Evolutionary conservation across 2,888 invertebrate genomes (phyloP).

Genomic region (Apantesis nais): DNA sequence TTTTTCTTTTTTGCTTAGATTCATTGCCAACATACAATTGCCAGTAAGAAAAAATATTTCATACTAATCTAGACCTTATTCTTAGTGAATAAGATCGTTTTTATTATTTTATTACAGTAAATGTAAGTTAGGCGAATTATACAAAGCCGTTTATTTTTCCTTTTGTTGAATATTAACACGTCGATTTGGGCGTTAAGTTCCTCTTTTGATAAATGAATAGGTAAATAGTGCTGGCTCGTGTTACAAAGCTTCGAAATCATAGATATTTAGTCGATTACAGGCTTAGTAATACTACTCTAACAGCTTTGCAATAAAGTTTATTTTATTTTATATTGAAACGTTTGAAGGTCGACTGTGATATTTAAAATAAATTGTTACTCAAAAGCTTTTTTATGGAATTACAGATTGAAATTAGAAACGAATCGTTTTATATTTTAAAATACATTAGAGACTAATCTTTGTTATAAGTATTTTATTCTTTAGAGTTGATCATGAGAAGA

Average conservation of each 20-base stretch:
- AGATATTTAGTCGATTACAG: constrained; percentile 52
- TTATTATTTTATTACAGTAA: not conserved
- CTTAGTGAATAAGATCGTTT: not conserved
- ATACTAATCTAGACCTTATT: constrained; percentile 18
- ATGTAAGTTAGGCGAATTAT: constrained; percentile 56
- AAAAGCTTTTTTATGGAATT: constrained; percentile 49
- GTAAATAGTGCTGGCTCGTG: constrained; percentile 80
- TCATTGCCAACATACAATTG: constrained; percentile 42
- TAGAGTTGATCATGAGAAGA: constrained; percentile 25
- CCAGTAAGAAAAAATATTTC: not conserved
- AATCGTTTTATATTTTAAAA: constrained; percentile 52
- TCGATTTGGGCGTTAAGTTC: constrained; percentile 85
- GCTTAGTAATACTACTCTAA: constrained; percentile 42
- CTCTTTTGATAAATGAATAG: constrained; percentile 84
- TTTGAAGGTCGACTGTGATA: constrained; percentile 13
- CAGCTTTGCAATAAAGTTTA: constrained; percentile 37
- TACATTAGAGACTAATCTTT: constrained; percentile 43
- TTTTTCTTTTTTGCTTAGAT: constrained; percentile 70
- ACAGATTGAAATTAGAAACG: constrained; percentile 48
- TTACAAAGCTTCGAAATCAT: constrained; percentile 75
- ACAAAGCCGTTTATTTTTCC: constrained; percentile 85
- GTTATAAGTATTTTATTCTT: constrained; percentile 28
- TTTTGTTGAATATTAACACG: constrained; percentile 81
- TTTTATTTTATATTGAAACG: constrained; percentile 24
- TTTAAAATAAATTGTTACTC: constrained; percentile 47